Percentiles rank a stretch among this genome's conserved stretches.
phyloP scores from a whole-genome alignment of 2,888 invertebrate species.

The Agrochola lychnidis region DNA sequence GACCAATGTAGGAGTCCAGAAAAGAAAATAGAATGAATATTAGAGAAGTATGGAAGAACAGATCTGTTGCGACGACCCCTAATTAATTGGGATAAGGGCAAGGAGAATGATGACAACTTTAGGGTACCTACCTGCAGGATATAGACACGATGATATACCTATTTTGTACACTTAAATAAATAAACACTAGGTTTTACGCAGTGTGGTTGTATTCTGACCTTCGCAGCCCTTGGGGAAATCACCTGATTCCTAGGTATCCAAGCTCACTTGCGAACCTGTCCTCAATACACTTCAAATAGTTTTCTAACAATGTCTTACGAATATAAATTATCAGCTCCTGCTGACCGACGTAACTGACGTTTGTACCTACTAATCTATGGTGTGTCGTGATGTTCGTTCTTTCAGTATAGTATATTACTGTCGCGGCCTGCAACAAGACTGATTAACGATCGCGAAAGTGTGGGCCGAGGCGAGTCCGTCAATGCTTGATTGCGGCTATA shows the following conservation, averaged over 20 bases:
- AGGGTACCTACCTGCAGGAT: too few relatives aligned
- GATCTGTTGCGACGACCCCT: too few relatives aligned
- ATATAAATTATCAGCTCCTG: not conserved
- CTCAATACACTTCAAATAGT: not conserved
- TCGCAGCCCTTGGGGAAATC: conserved; percentile 33
- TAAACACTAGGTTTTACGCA: conserved; percentile 9
- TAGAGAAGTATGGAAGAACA: too few relatives aligned
- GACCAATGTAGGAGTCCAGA: too few relatives aligned
- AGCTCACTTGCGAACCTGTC: not conserved
- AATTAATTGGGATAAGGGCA: too few relatives aligned
- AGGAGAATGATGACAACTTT: too few relatives aligned
- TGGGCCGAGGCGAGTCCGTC: too few relatives aligned
- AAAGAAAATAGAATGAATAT: too few relatives aligned
- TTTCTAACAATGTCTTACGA: not conserved
- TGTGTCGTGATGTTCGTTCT: not conserved
- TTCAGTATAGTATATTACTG: not conserved
- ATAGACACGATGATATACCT: not conserved
- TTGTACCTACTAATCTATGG: not conserved
- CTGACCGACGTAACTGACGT: not conserved
- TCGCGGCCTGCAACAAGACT: too few relatives aligned
- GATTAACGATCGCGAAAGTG: too few relatives aligned
- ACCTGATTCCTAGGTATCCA: conserved; percentile 2
- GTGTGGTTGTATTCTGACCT: conserved; percentile 8
- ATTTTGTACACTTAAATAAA: conserved; percentile 16
- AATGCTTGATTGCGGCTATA: too few relatives aligned